These are phyloP conservation scores for Margarornis squamiger DNA, from an alignment of 2,797 vertebrate genomes.

Conservation along the genomic window DNA sequence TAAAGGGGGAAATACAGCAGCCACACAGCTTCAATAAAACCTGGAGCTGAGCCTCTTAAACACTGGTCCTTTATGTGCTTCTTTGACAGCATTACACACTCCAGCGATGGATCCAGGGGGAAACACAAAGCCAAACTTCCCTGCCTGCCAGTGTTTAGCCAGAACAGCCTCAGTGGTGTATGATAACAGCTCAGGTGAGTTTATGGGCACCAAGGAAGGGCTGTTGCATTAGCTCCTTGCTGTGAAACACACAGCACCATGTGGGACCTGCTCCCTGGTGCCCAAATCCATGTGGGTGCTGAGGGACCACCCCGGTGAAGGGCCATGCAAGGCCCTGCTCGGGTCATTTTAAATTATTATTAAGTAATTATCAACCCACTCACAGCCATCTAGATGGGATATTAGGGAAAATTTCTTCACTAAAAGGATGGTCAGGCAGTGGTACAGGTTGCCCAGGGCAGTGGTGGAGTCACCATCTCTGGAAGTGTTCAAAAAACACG, in stretches of 20 bases:
- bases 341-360: neutral
- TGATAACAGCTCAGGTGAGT: neutral
- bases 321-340: fast-evolving
- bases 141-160: fast-evolving
- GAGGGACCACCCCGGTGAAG: fast-evolving
- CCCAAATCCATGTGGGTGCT: fast-evolving
- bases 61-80: neutral
- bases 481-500: fast-evolving
- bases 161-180: neutral
- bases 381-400: neutral
- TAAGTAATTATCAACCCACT: neutral
- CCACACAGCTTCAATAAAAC: conserved; percentile 36
- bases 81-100: neutral
- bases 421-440: neutral
- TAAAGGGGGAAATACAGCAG: neutral
- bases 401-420: neutral
- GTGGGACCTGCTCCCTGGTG: fast-evolving
- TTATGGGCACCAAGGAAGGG: neutral
- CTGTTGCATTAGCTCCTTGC: neutral
- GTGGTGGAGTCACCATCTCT: neutral
- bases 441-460: neutral
- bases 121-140: neutral
- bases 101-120: neutral
- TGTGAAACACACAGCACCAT: fast-evolving
- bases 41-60: neutral